Evolutionary conservation across 2,113 vertebrate genomes (phyloP).

Genomic region (Peromyscus californicus): DNA sequence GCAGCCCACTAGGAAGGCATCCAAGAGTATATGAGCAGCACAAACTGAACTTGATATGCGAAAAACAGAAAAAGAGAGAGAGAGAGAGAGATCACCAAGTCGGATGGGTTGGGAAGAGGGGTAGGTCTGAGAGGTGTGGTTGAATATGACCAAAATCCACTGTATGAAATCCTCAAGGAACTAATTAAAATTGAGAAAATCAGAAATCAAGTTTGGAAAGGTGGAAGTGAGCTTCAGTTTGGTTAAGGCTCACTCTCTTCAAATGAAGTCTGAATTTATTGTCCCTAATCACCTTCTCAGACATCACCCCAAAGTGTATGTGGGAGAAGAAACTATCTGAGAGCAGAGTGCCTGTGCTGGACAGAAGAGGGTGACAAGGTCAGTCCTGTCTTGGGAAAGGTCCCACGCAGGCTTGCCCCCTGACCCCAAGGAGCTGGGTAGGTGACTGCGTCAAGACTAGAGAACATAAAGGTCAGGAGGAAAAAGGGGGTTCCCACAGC

Average conservation of each 20-base stretch:
- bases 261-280: neutral
- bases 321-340: neutral
- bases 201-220: neutral
- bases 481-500: neutral
- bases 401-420: neutral
- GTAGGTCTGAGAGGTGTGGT: neutral
- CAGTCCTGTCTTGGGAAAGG: neutral
- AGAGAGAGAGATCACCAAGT: neutral
- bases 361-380: neutral
- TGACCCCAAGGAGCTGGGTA: no score
- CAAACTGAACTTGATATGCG: neutral
- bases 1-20: neutral
- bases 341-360: no score
- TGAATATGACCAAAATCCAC: neutral
- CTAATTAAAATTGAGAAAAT: neutral
- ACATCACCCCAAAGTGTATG: no score
- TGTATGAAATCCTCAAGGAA: neutral
- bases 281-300: neutral
- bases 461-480: neutral
- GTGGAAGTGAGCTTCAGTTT: neutral
- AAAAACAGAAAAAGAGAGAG: neutral
- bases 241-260: neutral
- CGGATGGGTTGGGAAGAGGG: neutral
- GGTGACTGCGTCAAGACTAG: neutral
- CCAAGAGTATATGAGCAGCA: neutral